Percentiles rank a stretch among this genome's conserved stretches.
These are phyloP conservation scores for Drosophila ustulata DNA, from an alignment of 2,888 invertebrate genomes.

Conservation along the genomic window DNA sequence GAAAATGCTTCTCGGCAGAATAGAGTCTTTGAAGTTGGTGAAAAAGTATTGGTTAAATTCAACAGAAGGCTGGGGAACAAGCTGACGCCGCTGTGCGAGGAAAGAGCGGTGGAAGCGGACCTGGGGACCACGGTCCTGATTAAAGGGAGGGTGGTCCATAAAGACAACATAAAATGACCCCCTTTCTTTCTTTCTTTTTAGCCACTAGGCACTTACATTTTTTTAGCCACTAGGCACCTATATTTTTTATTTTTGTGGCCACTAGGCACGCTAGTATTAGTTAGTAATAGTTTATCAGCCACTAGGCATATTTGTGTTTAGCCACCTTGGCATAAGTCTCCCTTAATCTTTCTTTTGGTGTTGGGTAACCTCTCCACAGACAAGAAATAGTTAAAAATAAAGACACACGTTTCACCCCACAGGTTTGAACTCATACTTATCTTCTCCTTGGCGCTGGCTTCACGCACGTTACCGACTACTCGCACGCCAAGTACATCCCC, in stretches of 20 bases:
- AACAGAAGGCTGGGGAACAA: slow-evolving; percentile 28
- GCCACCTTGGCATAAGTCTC: background rate
- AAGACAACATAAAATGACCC: slow-evolving; percentile 24
- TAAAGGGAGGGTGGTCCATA: slow-evolving; percentile 29
- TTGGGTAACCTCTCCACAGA: background rate
- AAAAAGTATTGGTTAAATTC: slow-evolving; percentile 15
- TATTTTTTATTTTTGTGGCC: too few relatives aligned
- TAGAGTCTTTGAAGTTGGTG: slow-evolving; percentile 23
- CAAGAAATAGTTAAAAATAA: background rate
- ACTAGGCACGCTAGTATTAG: too few relatives aligned
- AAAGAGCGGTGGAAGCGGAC: slow-evolving; percentile 27
- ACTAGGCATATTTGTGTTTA: background rate
- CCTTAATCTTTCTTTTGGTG: background rate
- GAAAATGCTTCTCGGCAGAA: slow-evolving; percentile 24
- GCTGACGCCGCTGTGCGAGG: slow-evolving; percentile 19
- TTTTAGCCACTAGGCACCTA: background rate
- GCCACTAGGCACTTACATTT: background rate
- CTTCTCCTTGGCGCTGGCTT: background rate
- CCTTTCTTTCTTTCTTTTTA: background rate
- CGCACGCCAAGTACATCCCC: slow-evolving; percentile 16
- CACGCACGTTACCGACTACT: slow-evolving; percentile 14
- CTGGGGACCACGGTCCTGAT: slow-evolving; percentile 21
- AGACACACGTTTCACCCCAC: slow-evolving; percentile 5
- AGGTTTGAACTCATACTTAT: background rate
- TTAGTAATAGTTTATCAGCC: background rate